These are phyloP conservation scores for western clawed frog (Xenopus tropicalis) DNA, from an alignment of 2,113 vertebrate species.

Conservation along the genomic window DNA sequence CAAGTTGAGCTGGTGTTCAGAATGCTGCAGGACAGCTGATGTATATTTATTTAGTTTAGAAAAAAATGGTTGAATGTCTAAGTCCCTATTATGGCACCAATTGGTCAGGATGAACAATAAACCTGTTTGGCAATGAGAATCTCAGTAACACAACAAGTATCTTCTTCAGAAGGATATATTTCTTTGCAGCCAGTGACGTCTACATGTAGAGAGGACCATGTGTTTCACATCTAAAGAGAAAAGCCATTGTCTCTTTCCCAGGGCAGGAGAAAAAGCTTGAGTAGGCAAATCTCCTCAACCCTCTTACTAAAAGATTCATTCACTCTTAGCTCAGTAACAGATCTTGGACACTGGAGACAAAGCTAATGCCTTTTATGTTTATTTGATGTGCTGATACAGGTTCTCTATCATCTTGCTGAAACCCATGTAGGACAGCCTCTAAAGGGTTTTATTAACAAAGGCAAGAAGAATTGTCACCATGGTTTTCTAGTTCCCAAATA, in stretches of 20 bases:
- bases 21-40: constrained; percentile 2
- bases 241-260: not conserved
- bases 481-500: not conserved
- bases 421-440: not conserved
- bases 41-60: not conserved
- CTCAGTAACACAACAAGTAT: not conserved
- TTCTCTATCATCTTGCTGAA: not conserved
- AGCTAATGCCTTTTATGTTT: not conserved
- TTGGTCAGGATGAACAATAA: not conserved
- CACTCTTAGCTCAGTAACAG: not conserved
- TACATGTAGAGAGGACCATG: not conserved
- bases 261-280: not conserved
- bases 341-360: not conserved
- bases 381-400: not conserved
- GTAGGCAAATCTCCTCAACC: not conserved
- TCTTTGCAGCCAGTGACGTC: not conserved
- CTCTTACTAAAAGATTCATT: too few relatives aligned
- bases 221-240: not conserved
- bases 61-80: not conserved
- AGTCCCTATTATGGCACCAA: not conserved
- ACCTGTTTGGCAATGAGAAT: not conserved
- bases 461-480: not conserved
- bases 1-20: not conserved
- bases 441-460: not conserved
- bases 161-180: not conserved